Evolutionary conservation across 2,888 invertebrate species (phyloP), one percentile per base, ranked within the genome.

Genomic region (Vanessa cardui): DNA sequence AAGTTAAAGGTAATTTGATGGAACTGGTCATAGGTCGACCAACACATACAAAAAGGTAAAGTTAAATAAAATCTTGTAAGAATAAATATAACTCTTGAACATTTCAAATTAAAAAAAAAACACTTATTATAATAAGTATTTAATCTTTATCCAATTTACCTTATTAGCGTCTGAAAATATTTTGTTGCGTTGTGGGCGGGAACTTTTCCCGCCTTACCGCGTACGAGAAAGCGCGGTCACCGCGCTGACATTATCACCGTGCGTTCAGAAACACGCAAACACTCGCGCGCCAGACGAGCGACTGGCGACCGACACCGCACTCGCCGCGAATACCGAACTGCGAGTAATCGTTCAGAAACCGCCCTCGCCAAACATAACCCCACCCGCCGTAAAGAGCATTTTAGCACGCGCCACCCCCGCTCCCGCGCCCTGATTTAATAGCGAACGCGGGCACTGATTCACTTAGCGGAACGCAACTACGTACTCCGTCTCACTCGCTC

Each of bases 101-200:
- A 49, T 46, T 46, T n/a, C 1, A 49, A 20, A 2, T 18, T 20
- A 21, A 21, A 15, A 26, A 52, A 52, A 20, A 26, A 20, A 16
- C 21, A 21, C 12, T 26, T 39, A 21, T 39, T 33, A n/a, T n/a
- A n/a, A n/a, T n/a, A n/a, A n/a, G n/a, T n/a, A 21, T 18, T 46
- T n/a, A n/a, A 62, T 50, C 31, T 49, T 56, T 12, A 21, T 31
- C 52, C 26, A 56, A 46, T 54, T 84, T 89, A 93, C 93, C 93
- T 93, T 93, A 84, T 93, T 93, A 83, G 93, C 93, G 92, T 93
- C 93, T 84, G 93, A 93, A 90, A 93, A 93, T 93, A 93, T 93
- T 85, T 90, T 93, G 93, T 77, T 81, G 83, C 80, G 74, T 85
- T 83, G 81, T 83, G 83, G 90, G 92, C 93, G 91, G 92, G 92